phyloP scores from a whole-genome alignment of 1,140 invertebrate genomes.

The Hesperophylax magnus region DNA sequence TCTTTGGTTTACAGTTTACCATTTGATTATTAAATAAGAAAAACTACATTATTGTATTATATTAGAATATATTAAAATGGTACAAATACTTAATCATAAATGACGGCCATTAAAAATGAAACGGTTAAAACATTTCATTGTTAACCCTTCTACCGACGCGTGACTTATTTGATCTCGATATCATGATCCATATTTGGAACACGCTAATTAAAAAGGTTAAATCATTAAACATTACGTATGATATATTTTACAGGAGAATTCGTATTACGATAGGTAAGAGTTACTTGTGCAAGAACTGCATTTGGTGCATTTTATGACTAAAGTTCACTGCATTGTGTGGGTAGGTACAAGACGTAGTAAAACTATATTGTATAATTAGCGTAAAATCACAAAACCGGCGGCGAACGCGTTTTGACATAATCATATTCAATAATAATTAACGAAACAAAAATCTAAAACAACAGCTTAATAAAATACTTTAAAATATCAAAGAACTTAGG shows the following conservation, averaged over 20 bases:
- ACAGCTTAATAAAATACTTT: constrained; percentile 39
- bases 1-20: constrained; percentile 16
- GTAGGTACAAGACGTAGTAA: constrained; percentile 7
- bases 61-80: background rate
- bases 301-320: constrained; percentile 38
- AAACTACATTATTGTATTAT: constrained; percentile 14
- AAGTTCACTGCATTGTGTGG: background rate
- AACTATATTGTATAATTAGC: too few species aligned
- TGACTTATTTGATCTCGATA: too few species aligned
- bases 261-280: background rate
- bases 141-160: background rate
- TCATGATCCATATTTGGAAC: too few species aligned
- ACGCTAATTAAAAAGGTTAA: too few species aligned
- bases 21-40: constrained; percentile 13
- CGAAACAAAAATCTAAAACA: constrained; percentile 32
- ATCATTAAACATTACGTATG: too few species aligned
- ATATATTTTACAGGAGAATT: background rate
- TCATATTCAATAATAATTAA: constrained; percentile 4
- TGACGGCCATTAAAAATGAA: background rate
- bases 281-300: constrained; percentile 16
- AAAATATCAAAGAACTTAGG: constrained; percentile 32
- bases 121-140: background rate
- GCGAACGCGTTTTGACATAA: too few species aligned
- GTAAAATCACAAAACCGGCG: too few species aligned
- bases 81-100: background rate